Percentiles rank a stretch among this genome's conserved stretches.
Evolutionary conservation across 2,113 vertebrate genomes (phyloP).

Genomic region (Euleptes europaea): DNA sequence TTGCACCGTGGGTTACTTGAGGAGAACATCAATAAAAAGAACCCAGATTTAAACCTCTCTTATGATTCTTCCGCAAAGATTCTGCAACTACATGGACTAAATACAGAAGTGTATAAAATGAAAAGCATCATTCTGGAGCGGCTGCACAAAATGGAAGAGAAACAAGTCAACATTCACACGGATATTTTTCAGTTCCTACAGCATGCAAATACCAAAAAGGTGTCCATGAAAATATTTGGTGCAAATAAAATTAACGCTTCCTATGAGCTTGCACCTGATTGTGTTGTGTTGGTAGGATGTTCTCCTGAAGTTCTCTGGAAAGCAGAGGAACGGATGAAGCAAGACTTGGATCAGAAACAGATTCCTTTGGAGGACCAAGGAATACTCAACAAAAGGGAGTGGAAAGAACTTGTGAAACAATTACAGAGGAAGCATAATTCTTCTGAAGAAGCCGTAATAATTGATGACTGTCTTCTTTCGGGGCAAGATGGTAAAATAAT

Average conservation of each 20-base stretch:
- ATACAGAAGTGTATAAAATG: slow-evolving; percentile 72
- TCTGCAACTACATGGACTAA: slow-evolving; percentile 76
- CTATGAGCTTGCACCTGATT: slow-evolving; percentile 66
- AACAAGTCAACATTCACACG: slow-evolving; percentile 54
- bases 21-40: slow-evolving; percentile 47
- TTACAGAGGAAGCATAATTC: slow-evolving; percentile 54
- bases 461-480: slow-evolving; percentile 32
- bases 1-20: slow-evolving; percentile 65
- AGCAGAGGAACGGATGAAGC: slow-evolving; percentile 75
- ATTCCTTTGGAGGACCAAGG: slow-evolving; percentile 70
- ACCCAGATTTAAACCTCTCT: slow-evolving; percentile 70
- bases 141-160: slow-evolving; percentile 55
- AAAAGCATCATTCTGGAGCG: slow-evolving; percentile 72
- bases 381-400: slow-evolving; percentile 67
- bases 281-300: slow-evolving; percentile 69
- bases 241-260: slow-evolving; percentile 71
- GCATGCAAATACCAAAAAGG: slow-evolving; percentile 58
- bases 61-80: slow-evolving; percentile 51
- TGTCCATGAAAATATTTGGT: slow-evolving; percentile 74
- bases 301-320: slow-evolving; percentile 63
- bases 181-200: slow-evolving; percentile 75
- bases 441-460: slow-evolving; percentile 43
- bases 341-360: slow-evolving; percentile 54
- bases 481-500: slow-evolving; percentile 62
- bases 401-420: slow-evolving; percentile 64